These are phyloP conservation scores for Decapterus maruadsi DNA, from an alignment of 2,797 vertebrate species.

Conservation along the genomic window DNA sequence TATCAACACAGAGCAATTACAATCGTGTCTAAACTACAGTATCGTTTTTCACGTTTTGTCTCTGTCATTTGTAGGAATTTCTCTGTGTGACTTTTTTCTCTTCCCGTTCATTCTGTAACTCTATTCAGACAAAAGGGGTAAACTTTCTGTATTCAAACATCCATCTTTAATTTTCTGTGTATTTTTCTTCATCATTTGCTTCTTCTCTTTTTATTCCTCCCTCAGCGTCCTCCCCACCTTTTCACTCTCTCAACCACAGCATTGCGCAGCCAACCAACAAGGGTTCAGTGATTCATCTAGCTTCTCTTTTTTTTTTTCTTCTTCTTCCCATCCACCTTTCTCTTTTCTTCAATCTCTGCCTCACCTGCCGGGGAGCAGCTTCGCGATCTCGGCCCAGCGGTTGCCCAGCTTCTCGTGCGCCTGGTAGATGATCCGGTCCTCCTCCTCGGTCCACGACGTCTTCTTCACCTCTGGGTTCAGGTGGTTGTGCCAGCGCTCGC, in stretches of 20 bases:
- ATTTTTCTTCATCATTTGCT: slow-evolving; percentile 1
- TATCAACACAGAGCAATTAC: slow-evolving; percentile 54
- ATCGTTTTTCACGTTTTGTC: neutral
- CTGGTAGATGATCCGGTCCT: slow-evolving; percentile 99
- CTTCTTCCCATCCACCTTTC: slow-evolving; percentile 4
- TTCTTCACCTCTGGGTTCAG: slow-evolving; percentile 99
- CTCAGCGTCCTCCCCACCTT: slow-evolving; percentile 8
- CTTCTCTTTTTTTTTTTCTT: slow-evolving; percentile 34
- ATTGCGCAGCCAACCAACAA: slow-evolving; percentile 59
- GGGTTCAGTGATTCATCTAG: slow-evolving; percentile 58
- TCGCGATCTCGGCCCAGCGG: slow-evolving; percentile 99
- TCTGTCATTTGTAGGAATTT: slow-evolving; percentile 25
- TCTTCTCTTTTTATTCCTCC: slow-evolving; percentile 25
- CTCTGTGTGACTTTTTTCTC: neutral
- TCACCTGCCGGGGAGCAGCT: slow-evolving; percentile 98
- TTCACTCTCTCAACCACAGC: slow-evolving; percentile 49
- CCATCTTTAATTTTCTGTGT: slow-evolving; percentile 8
- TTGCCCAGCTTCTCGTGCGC: slow-evolving; percentile 99
- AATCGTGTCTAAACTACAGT: slow-evolving; percentile 36
- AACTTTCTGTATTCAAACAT: slow-evolving; percentile 3
- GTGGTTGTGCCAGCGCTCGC: slow-evolving; percentile 99
- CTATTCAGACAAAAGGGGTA: neutral
- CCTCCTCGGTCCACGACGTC: slow-evolving; percentile 99
- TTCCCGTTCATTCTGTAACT: neutral
- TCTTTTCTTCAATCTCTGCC: slow-evolving; percentile 10